Evolutionary conservation across 2,888 invertebrate species (phyloP), one percentile per base, ranked within the genome.

Genomic region (Cryptosula pallasiana): DNA sequence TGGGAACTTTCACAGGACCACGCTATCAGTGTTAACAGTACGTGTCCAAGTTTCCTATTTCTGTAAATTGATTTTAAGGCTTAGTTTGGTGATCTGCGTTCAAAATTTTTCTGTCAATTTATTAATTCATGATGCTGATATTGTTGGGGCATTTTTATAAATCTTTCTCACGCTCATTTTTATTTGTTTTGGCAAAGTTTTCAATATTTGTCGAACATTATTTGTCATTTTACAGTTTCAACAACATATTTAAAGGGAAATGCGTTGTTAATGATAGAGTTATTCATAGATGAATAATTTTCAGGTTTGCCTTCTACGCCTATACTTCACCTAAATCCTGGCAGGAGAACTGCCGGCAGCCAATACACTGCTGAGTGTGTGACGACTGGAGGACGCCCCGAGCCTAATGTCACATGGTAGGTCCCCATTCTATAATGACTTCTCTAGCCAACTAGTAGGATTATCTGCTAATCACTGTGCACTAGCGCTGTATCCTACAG

Each of bases 241-340:
- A n/a, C n/a, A n/a, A n/a, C n/a, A n/a, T n/a, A n/a, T n/a, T n/a
- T n/a, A n/a, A n/a, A n/a, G n/a, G n/a, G n/a, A n/a, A n/a, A n/a
- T n/a, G n/a, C n/a, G n/a, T n/a, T n/a, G n/a, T n/a, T n/a, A n/a
- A n/a, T n/a, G n/a, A n/a, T n/a, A n/a, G n/a, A n/a, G n/a, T n/a
- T n/a, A n/a, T n/a, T n/a, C n/a, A n/a, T n/a, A n/a, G n/a, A n/a
- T n/a, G 5, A 5, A 45, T 45, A 20, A 45, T 45, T 32, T 63
- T 63, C 63, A 63, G 63, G 25, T 25, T 34, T 63, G 13, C 63
- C 63, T 13, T 63, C 32, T 2, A 63, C 32, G 13, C 63, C 63
- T 27, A 13, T 27, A 13, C 2, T 63, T 2, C 13, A 20, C 32
- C 32, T 63, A 32, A 63, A 27, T 27, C 13, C 63, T 34, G 27